Evolutionary conservation across 1,140 invertebrate species (phyloP).

Genomic region (Aricia agestis): DNA sequence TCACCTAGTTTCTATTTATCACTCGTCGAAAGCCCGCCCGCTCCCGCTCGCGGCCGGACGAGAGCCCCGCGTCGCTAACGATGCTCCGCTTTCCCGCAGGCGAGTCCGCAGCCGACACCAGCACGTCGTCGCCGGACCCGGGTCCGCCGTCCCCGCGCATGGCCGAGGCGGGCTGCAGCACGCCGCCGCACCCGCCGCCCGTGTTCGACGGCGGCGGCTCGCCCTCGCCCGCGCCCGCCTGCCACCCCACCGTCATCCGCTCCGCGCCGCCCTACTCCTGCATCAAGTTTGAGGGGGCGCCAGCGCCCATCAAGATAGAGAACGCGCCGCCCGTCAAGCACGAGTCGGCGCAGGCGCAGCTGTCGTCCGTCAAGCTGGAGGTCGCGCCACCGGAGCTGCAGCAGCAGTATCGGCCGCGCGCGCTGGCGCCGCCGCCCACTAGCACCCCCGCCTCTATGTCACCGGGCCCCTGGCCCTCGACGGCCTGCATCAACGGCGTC

Average conservation of each 20-base stretch:
- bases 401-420: conserved; percentile 57
- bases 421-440: conserved; percentile 48
- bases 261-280: conserved; percentile 71
- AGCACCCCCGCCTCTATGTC: conserved; percentile 57
- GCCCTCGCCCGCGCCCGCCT: conserved; percentile 67
- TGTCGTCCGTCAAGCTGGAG: conserved; percentile 57
- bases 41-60: conserved; percentile 35
- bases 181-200: conserved; percentile 72
- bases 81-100: conserved; percentile 74
- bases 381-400: conserved; percentile 47
- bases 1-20: conserved; percentile 74
- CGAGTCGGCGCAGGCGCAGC: conserved; percentile 41
- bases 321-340: conserved; percentile 42
- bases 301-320: conserved; percentile 47
- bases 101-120: conserved; percentile 93
- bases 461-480: conserved; percentile 77
- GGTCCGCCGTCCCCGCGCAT: conserved; percentile 86
- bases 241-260: conserved; percentile 75
- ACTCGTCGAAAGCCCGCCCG: conserved; percentile 58
- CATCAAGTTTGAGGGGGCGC: conserved; percentile 73
- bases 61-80: conserved; percentile 36
- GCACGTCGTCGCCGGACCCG: conserved; percentile 90
- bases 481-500: conserved; percentile 84
- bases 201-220: conserved; percentile 73
- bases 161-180: conserved; percentile 75